Base-by-base conservation (phyloP, 2,888 invertebrate genomes). In the Ophraella communa region DNA sequence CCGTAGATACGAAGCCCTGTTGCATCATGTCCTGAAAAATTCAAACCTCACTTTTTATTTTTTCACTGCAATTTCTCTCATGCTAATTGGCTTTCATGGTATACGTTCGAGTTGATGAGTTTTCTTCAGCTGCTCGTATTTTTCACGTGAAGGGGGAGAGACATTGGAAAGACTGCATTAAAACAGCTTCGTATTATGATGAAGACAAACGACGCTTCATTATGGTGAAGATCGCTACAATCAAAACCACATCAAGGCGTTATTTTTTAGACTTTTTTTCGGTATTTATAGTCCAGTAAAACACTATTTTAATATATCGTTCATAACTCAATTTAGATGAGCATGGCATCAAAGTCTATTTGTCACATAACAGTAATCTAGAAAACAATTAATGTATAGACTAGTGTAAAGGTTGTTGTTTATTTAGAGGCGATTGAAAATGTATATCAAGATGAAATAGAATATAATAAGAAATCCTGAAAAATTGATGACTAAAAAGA, bases 61-160 rank as follows among this genome's bases (percentile, higher is more conserved):
- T 53, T 35, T 53, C 20, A 33, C 27, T 21, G 7, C 21, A 53
- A 53, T 53, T 53, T 53, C n/a, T 11, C 42, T 44, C 44, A 42
- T 44, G 45, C 44, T 56, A 56, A 56, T 56, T 56, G 56, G 56
- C 56, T 56, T 56, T 56, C 17, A 42, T 27, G 23, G 45, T 56
- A 45, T 56, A 56, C 27, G 30, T 56, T 56, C 44, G 30, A 45
- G 56, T 39, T 45, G 56, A 56, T 56, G 56, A 39, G 24, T 27
- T 56, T 45, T 30, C 30, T 30, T 45, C 27, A 7, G 44, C 18
- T 30, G 47, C 45, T n/a, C 57, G 33, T 33, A 49, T 57, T 42
- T 45, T 57, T 47, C 35, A 23, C n/a, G 33, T 23, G 47, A 57
- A 57, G 35, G 23, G 57, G 45, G 11, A n/a, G 21, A 21, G 33